Evolutionary conservation across 2,113 vertebrate genomes (phyloP), one percentile per base, ranked within the genome.

Genomic region (Myiagra hebetior): DNA sequence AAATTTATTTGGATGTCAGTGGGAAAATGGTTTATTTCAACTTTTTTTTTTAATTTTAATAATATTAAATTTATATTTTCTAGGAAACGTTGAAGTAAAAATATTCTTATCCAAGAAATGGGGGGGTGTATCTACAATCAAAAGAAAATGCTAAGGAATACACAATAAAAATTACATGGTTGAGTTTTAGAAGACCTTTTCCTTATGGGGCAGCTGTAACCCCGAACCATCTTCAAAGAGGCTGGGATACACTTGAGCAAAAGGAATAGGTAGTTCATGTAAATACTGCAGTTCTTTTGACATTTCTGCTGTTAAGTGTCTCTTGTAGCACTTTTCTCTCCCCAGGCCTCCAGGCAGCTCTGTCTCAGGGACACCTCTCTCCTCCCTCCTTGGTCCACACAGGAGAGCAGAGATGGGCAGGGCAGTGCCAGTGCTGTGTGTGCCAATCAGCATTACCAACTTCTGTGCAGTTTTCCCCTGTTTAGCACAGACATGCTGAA

Each of bases 301-400:
- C 21, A 59, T 16, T 75, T 68, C 33, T 65, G 39, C 23, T 6
- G 2, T 16, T 26, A 47, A 35, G 11, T 46, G 13, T n/a, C 16
- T 53, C 13, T 49, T 68, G 31, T 26, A 41, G 21, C 23, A 15
- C 12, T 75, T 79, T 35, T 4, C 15, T 84, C 9, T 14, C 42
- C 41, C 11, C 6, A 26, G 8, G 73, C 37, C n/a, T 79, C 27
- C 28, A 27, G 41, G 8, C 15, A 52, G 8, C 18, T 81, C 11
- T 31, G 24, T 39, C 50, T 57, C 31, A 28, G 63, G 59, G 8
- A 53, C 6, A 30, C 5, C 3, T 47, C 18, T 65, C 6, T 52
- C 2, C 4, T 55, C 5, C 39, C 30, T n/a, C 46, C 23, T 64
- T 28, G 9, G 11, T 47, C 37, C 22, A 13, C 0, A 0, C 12